Conservation (phyloP, 2,797 vertebrate species). For the Uromys caudimaculatus region DNA sequence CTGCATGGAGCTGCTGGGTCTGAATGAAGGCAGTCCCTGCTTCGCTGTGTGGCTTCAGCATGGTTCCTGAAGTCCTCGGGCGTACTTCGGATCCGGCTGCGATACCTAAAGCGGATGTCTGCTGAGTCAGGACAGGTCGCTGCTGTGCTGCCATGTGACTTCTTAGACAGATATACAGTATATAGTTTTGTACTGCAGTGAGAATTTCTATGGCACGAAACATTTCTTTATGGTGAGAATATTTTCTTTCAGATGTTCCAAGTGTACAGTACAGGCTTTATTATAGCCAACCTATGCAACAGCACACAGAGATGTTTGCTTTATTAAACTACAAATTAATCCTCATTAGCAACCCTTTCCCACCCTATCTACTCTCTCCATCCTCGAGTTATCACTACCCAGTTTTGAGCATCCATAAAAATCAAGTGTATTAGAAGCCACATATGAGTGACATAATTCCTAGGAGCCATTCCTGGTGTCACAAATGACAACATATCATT, state of each 20-base stretch:
- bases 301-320: background rate
- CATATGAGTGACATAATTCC: background rate
- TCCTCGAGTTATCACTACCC: too few species aligned
- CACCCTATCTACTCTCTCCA: background rate
- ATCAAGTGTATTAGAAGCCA: background rate
- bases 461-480: background rate
- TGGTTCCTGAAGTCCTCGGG: slow-evolving; percentile 80
- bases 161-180: background rate
- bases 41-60: slow-evolving; percentile 91
- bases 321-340: background rate
- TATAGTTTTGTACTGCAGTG: background rate
- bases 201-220: background rate
- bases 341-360: background rate
- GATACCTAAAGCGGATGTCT: too few species aligned
- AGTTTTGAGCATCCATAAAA: background rate
- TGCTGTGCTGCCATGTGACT: too few species aligned
- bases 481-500: background rate
- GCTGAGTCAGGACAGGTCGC: too few species aligned
- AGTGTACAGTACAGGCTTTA: background rate
- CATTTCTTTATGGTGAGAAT: background rate
- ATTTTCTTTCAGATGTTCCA: background rate
- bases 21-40: slow-evolving; percentile 92
- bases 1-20: slow-evolving; percentile 95
- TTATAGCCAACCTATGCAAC: background rate
- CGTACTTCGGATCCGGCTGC: too few species aligned